Percentiles rank a stretch among this genome's conserved stretches.
Evolutionary conservation across 2,888 invertebrate species (phyloP).

Genomic region (Nomada goodeniana): DNA sequence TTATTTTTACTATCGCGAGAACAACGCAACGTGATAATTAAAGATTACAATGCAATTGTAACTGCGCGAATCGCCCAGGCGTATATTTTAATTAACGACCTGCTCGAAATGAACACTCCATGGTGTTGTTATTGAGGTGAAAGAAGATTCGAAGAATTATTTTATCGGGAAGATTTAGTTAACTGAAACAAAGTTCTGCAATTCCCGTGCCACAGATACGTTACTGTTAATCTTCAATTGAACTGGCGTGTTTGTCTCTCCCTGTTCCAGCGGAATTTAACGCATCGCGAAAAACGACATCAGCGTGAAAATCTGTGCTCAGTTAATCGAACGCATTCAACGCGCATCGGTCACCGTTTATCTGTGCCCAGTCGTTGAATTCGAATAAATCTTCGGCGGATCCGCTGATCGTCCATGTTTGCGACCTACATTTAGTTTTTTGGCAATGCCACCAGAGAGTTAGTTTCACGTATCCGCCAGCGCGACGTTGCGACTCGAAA

Average conservation of each 20-base stretch:
- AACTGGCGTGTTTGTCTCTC: not conserved
- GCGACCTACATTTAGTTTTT: conserved; percentile 50
- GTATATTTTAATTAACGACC: too few species aligned
- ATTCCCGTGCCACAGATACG: not conserved
- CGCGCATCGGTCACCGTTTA: conserved; percentile 34
- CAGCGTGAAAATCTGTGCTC: conserved; percentile 38
- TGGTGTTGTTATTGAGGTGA: too few species aligned
- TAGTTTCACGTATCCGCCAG: conserved; percentile 30
- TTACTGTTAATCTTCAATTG: not conserved
- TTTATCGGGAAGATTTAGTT: too few species aligned
- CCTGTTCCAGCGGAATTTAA: not conserved
- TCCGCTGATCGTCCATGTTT: conserved; percentile 43
- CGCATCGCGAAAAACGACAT: conserved; percentile 30
- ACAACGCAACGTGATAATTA: too few species aligned
- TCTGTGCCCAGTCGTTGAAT: conserved; percentile 33
- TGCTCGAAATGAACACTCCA: too few species aligned
- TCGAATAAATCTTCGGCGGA: conserved; percentile 50
- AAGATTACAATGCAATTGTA: too few species aligned
- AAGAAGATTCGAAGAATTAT: too few species aligned
- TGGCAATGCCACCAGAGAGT: conserved; percentile 36
- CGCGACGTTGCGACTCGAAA: conserved; percentile 17
- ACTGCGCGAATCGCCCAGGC: too few species aligned
- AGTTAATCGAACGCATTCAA: conserved; percentile 47
- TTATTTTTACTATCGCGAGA: too few species aligned
- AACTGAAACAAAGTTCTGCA: not conserved